Conservation (phyloP, 2,113 vertebrate genomes). For the Nothocercus julius region DNA sequence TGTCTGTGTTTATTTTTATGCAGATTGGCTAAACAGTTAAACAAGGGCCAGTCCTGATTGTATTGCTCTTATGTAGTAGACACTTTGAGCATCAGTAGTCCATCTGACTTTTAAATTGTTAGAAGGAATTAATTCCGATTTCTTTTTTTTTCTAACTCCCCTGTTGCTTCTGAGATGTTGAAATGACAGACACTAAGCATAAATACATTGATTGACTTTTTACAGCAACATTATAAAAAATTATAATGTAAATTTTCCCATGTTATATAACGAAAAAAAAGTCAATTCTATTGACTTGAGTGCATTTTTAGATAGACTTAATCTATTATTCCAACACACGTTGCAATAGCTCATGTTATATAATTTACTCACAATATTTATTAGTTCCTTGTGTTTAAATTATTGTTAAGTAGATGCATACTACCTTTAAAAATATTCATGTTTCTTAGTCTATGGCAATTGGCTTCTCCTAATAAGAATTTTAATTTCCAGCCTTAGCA, state of each 20-base stretch:
- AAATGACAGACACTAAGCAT: not conserved
- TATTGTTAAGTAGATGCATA: not conserved
- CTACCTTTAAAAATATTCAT: not conserved
- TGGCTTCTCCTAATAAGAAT: not conserved
- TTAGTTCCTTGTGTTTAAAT: not conserved
- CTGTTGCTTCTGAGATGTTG: not conserved
- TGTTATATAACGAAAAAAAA: not conserved
- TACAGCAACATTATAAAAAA: not conserved
- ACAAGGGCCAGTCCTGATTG: not conserved
- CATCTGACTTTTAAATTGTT: not conserved
- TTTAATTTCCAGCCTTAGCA: not conserved
- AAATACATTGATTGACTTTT: not conserved
- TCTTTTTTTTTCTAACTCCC: not conserved
- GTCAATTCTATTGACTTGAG: not conserved
- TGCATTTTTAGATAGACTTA: not conserved
- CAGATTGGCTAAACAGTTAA: not conserved
- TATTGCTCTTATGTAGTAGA: not conserved
- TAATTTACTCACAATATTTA: not conserved
- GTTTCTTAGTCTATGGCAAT: not conserved
- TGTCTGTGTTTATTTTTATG: not conserved
- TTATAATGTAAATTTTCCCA: not conserved
- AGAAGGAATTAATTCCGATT: not conserved
- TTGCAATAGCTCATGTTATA: not conserved
- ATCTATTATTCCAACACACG: not conserved
- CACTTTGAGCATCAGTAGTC: not conserved